Evolutionary conservation across 1,140 invertebrate genomes (phyloP).

Genomic region (Drosophila equinoxialis): DNA sequence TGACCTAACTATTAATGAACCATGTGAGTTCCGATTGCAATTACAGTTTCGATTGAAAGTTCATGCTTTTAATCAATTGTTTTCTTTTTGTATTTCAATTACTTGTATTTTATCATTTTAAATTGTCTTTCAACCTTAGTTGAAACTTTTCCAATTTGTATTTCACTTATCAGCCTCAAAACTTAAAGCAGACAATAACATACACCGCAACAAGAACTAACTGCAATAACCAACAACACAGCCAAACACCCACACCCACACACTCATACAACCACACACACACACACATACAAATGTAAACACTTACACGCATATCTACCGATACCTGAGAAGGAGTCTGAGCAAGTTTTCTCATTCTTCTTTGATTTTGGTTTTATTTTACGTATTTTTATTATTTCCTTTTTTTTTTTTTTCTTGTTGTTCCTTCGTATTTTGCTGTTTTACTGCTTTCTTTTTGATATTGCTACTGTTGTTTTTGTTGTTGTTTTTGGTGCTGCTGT

Average conservation of each 20-base stretch:
- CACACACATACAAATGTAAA: background rate
- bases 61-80: background rate
- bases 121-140: slow-evolving; percentile 1
- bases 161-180: slow-evolving; percentile 8
- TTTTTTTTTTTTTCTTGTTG: background rate
- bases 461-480: slow-evolving; percentile 46
- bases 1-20: too few species aligned
- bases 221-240: slow-evolving; percentile 29
- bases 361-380: slow-evolving; percentile 17
- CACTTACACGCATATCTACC: background rate
- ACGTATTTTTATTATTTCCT: background rate
- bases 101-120: background rate
- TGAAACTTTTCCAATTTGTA: slow-evolving; percentile 19
- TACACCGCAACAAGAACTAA: slow-evolving; percentile 7
- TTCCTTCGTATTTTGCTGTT: slow-evolving; percentile 9
- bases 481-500: slow-evolving; percentile 49
- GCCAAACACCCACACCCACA: background rate
- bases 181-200: slow-evolving; percentile 31
- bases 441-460: slow-evolving; percentile 46
- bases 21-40: too few species aligned
- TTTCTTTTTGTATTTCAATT: background rate
- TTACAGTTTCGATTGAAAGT: too few species aligned
- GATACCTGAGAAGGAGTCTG: background rate
- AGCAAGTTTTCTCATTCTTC: slow-evolving; percentile 13
- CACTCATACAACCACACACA: background rate